These are phyloP conservation scores for Mixornis gularis DNA, from an alignment of 2,113 vertebrate genomes.

Conservation along the genomic window DNA sequence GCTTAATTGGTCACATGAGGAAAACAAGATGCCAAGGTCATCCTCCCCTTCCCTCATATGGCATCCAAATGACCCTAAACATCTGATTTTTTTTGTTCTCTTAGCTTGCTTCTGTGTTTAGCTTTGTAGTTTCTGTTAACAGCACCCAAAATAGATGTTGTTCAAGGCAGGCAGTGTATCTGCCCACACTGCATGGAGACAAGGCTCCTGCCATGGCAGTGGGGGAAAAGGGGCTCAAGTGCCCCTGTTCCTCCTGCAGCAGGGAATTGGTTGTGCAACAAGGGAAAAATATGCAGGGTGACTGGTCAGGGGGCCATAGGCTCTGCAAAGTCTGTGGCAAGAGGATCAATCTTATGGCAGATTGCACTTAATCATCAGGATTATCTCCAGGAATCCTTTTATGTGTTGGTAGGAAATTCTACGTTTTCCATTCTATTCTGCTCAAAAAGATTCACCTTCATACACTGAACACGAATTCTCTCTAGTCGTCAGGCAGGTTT, in stretches of 20 bases:
- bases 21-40: slow-evolving; percentile 5
- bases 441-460: neutral
- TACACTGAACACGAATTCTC: neutral
- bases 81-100: neutral
- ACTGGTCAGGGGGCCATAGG: neutral
- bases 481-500: neutral
- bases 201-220: neutral
- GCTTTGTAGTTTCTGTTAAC: neutral
- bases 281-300: neutral
- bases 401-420: neutral
- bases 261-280: neutral
- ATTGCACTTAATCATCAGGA: neutral
- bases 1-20: neutral
- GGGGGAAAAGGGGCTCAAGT: neutral
- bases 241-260: neutral
- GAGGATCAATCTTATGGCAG: neutral
- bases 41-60: neutral
- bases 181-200: neutral
- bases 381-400: neutral
- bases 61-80: neutral
- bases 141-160: neutral
- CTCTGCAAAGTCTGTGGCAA: neutral
- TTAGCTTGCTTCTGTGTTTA: neutral
- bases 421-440: neutral
- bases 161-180: neutral